A percentile compares a stretch with the other conserved stretches of the same genome.
Evolutionary conservation across 2,888 invertebrate genomes (phyloP).

Genomic region (Alviniconcha strummeri): DNA sequence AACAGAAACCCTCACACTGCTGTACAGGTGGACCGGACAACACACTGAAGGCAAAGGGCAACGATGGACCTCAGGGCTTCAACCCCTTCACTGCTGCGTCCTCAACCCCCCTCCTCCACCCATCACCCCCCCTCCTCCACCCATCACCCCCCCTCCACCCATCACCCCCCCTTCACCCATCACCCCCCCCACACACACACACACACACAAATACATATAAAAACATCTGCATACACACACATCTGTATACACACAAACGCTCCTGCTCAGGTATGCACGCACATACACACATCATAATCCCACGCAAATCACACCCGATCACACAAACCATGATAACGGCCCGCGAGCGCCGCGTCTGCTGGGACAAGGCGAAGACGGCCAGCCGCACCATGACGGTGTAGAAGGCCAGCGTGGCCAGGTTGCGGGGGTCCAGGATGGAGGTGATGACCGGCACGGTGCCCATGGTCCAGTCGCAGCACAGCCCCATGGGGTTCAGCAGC

Average conservation of each 20-base stretch:
- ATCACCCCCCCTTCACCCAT: too few relatives aligned
- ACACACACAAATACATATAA: background rate
- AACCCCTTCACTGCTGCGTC: too few relatives aligned
- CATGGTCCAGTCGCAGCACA: constrained; percentile 99
- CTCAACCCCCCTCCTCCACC: too few relatives aligned
- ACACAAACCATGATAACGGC: constrained; percentile 81
- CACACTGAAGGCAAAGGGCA: too few relatives aligned
- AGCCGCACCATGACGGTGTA: constrained; percentile 76
- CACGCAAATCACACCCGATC: background rate
- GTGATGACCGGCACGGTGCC: constrained; percentile 92
- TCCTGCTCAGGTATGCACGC: background rate
- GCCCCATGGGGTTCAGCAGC: constrained; percentile 88
- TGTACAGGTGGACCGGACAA: too few relatives aligned
- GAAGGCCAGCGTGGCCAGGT: constrained; percentile 85
- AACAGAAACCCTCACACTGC: background rate
- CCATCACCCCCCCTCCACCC: too few relatives aligned
- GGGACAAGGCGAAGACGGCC: constrained; percentile 53
- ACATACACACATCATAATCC: background rate
- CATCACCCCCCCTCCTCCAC: too few relatives aligned
- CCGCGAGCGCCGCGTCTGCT: constrained; percentile 74
- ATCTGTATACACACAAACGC: background rate
- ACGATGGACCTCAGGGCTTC: too few relatives aligned
- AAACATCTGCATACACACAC: background rate
- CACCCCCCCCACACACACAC: too few relatives aligned
- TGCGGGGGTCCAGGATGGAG: constrained; percentile 86